Percentiles rank a stretch among this genome's conserved stretches.
Evolutionary conservation across 2,797 vertebrate species (phyloP).

Genomic region (Mormyrus proboscirostris): DNA sequence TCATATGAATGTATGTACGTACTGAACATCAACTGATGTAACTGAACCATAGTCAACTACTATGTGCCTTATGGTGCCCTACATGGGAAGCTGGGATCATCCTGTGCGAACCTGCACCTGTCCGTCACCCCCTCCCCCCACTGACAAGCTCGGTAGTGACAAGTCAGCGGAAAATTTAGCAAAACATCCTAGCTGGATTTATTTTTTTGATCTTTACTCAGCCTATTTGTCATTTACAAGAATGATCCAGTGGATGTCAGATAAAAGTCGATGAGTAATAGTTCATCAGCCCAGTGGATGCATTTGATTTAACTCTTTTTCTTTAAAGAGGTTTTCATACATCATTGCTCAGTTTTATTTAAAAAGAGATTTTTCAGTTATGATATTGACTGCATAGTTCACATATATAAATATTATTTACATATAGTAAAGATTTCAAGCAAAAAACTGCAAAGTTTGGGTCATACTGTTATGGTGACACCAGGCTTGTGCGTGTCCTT

Average conservation of each 20-base stretch:
- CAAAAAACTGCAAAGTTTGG: not conserved
- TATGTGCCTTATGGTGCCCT: not conserved
- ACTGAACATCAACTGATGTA: not conserved
- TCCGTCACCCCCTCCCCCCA: not conserved
- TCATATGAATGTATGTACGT: not conserved
- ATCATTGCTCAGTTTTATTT: not conserved
- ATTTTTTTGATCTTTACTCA: not conserved
- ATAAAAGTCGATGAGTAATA: not conserved
- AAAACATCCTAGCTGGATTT: not conserved
- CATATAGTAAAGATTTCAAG: not conserved
- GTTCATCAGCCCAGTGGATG: not conserved
- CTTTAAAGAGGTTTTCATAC: not conserved
- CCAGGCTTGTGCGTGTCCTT: not conserved
- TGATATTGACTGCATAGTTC: not conserved
- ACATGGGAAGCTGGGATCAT: not conserved
- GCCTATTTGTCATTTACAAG: not conserved
- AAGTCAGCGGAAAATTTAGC: not conserved
- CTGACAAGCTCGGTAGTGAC: not conserved
- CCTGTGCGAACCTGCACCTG: not conserved
- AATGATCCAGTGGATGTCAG: not conserved
- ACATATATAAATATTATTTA: not conserved
- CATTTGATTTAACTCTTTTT: not conserved
- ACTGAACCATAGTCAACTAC: not conserved
- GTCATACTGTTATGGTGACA: not conserved
- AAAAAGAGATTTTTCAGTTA: not conserved